A percentile compares a stretch with the other conserved stretches of the same genome.
These are phyloP conservation scores for Sesia bembeciformis DNA, from an alignment of 2,888 invertebrate genomes.

Conservation along the genomic window DNA sequence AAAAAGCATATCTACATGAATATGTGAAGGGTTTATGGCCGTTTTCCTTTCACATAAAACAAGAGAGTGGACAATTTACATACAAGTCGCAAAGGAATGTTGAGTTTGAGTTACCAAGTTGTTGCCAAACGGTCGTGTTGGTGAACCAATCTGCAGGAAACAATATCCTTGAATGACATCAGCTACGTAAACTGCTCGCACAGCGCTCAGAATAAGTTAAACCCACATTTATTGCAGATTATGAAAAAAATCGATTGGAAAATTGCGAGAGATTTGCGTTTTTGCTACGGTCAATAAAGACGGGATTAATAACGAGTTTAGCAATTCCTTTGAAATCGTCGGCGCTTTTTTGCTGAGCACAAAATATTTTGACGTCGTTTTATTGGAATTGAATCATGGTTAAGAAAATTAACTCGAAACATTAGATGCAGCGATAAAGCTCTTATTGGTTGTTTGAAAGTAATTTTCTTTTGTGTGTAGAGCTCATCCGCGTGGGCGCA, in stretches of 20 bases:
- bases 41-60: slow-evolving; percentile 16
- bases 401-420: slow-evolving; percentile 1
- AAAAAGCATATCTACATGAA: background rate
- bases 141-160: slow-evolving; percentile 4
- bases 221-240: background rate
- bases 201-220: background rate
- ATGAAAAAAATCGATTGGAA: slow-evolving; percentile 10
- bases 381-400: too few relatives aligned
- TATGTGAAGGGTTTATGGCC: slow-evolving; percentile 14
- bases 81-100: slow-evolving; percentile 2
- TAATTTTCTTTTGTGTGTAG: slow-evolving; percentile 11
- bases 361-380: background rate
- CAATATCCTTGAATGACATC: slow-evolving; percentile 2
- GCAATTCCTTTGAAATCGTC: background rate
- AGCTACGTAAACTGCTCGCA: background rate
- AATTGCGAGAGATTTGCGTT: slow-evolving; percentile 15
- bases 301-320: slow-evolving; percentile 10
- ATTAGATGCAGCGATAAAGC: slow-evolving; percentile 8
- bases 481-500: slow-evolving; percentile 17
- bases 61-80: slow-evolving; percentile 4
- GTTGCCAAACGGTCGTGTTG: slow-evolving; percentile 2
- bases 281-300: slow-evolving; percentile 10
- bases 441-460: slow-evolving; percentile 8
- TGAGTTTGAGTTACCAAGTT: slow-evolving; percentile 4
- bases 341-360: background rate